Conservation (phyloP, 2,797 vertebrate genomes). For the Sebastolobus altivelis region DNA sequence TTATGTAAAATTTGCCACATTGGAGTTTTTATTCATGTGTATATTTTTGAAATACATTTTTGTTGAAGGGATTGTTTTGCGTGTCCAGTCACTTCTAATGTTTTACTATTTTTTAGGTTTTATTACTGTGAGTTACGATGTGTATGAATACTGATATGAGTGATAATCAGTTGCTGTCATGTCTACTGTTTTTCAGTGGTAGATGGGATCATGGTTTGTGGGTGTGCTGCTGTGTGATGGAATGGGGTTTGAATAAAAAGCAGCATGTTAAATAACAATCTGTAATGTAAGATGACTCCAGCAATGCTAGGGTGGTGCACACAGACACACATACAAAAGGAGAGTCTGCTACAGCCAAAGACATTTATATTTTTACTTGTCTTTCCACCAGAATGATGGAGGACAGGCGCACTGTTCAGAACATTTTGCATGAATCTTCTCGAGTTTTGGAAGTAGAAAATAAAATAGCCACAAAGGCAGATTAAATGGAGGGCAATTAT, state of each 20-base stretch:
- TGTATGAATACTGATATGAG: neutral
- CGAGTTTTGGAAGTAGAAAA: neutral
- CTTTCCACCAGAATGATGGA: neutral
- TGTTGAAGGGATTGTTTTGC: slow-evolving; percentile 7
- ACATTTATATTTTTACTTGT: neutral
- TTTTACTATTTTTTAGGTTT: slow-evolving; percentile 14
- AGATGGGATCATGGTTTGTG: neutral
- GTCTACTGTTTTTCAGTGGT: slow-evolving; percentile 1
- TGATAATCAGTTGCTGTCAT: neutral
- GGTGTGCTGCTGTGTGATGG: neutral
- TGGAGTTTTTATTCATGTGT: neutral
- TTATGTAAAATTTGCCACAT: neutral
- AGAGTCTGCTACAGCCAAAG: neutral
- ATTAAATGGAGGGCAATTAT: neutral
- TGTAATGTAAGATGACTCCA: neutral
- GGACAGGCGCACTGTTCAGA: neutral
- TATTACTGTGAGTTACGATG: neutral
- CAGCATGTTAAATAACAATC: slow-evolving; percentile 2
- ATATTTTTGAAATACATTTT: slow-evolving; percentile 49
- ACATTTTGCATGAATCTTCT: neutral
- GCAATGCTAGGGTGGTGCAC: neutral
- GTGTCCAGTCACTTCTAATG: neutral
- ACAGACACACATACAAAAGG: neutral
- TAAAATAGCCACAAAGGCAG: neutral
- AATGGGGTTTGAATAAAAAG: slow-evolving; percentile 12